Evolutionary conservation across 1,140 invertebrate species (phyloP), one percentile per base, ranked within the genome.

Genomic region (Drosophila chauvacae): DNA sequence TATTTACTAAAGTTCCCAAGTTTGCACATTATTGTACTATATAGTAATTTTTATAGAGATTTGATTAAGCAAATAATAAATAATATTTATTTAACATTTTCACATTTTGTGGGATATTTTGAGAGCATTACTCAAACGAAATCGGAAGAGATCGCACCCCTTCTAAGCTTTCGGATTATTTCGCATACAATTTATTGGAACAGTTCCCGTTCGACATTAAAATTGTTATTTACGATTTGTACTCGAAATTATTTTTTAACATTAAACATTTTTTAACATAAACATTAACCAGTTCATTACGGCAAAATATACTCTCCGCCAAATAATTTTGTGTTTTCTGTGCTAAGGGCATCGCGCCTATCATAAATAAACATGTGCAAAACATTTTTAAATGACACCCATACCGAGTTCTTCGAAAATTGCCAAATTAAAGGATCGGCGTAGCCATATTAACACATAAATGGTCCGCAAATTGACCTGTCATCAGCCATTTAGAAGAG

Each of bases 391-490:
- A 78, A 78, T 48, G 77, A 75, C 75, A 60, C 48, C 23, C 53
- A 33, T 45, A 47, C 55, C 39, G n/a, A 64, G 23, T 88, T 88
- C 84, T 20, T 9, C 71, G 84, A 78, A 88, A 70, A 74, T 61
- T 51, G 50, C 26, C 45, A 81, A 88, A 72, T 62, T 57, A 18
- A 60, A 48, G 63, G 41, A 78, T 55, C 61, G 72, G 53, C 48
- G 64, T 35, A 48, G 39, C 39, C 55, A 74, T 42, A 66, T 28
- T 69, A 44, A 61, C 61, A 37, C 7, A 48, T 28, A 47, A 82
- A 82, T 79, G 62, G 68, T 60, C 50, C 58, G 44, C 73, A 88
- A 84, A 88, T 78, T 78, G 85, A 90, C 66, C 81, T 88, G 84
- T 88, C 85, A 84, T 69, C 85, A 66, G 64, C 80, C 84, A 90